A percentile compares a stretch with the other conserved stretches of the same genome.
Evolutionary conservation across 2,888 invertebrate genomes (phyloP).

Genomic region (Drosophila anomalata): DNA sequence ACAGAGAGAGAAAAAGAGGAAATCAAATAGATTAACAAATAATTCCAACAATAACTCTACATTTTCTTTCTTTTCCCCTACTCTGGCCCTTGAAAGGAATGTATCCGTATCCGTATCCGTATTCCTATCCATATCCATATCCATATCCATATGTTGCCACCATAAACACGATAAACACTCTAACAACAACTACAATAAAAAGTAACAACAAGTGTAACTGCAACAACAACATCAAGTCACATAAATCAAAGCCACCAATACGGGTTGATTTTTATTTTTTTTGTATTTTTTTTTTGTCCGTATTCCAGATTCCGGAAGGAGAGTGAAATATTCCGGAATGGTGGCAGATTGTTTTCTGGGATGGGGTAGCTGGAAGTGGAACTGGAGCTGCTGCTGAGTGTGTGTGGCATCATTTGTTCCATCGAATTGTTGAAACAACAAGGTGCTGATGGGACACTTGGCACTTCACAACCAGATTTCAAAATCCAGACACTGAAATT

Average conservation of each 20-base stretch:
- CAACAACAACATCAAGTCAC: constrained; percentile 42
- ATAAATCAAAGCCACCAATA: constrained; percentile 29
- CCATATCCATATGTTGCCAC: constrained; percentile 65
- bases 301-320: neutral
- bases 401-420: constrained; percentile 64
- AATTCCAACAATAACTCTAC: constrained; percentile 62
- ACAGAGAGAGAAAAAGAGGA: constrained; percentile 42
- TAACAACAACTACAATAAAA: constrained; percentile 42
- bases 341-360: constrained; percentile 6
- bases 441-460: constrained; percentile 44
- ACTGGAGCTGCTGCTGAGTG: constrained; percentile 32
- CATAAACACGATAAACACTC: constrained; percentile 64
- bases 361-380: neutral
- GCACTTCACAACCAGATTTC: constrained; percentile 41
- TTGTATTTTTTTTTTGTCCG: neutral
- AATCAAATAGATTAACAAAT: constrained; percentile 75
- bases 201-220: constrained; percentile 14
- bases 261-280: constrained; percentile 13
- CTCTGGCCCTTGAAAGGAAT: constrained; percentile 27
- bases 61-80: constrained; percentile 4
- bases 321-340: constrained; percentile 3
- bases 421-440: constrained; percentile 35
- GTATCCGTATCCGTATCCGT: neutral
- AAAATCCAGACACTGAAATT: neutral
- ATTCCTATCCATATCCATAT: neutral